Base-by-base conservation (phyloP, 2,113 vertebrate species). In the Strigops habroptila region DNA sequence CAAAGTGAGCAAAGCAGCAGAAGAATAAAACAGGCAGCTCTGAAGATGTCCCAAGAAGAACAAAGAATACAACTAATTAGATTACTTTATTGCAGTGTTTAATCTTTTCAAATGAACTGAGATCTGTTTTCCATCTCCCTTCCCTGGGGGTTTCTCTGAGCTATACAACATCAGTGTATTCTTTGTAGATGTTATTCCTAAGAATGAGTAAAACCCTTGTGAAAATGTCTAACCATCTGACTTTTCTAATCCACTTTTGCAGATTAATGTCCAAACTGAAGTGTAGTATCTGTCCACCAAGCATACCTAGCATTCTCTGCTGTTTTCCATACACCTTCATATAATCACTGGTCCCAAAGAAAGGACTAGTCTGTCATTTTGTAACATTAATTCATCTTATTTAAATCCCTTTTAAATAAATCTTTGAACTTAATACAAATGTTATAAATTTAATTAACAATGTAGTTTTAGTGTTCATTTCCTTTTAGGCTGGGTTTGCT, bases 401-500 rank as follows among this genome's bases (percentile, higher is more conserved):
- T 89, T 79, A 88, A 97, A 92, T 91, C 70, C 60, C 39, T 65
- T 88, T 87, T 93, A 87, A 95, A 94, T 88, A 96, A 88, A 90
- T 89, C 77, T 91, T 77, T 91, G 85, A 95, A 96, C 96, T 96
- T 93, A 95, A 93, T 92, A 96, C 70, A 96, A 96, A 91, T 44
- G 52, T 81, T 90, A 85, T 78, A 96, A 96, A 91, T 92, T 96
- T 93, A 91, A 82, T 95, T 80, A 95, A 91, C 82, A 69, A 88
- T 4, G 18, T 77, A 57, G 22, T 57, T 94, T 78, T 70, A 57
- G 49, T 55, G 28, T 80, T 93, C 31, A 49, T 90, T 64, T 76
- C 37, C 51, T 95, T 85, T 91, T 43, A 75, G 73, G 44, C 1
- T 92, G 18, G 13, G 37, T 90, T 92, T 94, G 84, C 86, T 73